Evolutionary conservation across 2,113 vertebrate species (phyloP).

Genomic region (Ageneiosus marmoratus): DNA sequence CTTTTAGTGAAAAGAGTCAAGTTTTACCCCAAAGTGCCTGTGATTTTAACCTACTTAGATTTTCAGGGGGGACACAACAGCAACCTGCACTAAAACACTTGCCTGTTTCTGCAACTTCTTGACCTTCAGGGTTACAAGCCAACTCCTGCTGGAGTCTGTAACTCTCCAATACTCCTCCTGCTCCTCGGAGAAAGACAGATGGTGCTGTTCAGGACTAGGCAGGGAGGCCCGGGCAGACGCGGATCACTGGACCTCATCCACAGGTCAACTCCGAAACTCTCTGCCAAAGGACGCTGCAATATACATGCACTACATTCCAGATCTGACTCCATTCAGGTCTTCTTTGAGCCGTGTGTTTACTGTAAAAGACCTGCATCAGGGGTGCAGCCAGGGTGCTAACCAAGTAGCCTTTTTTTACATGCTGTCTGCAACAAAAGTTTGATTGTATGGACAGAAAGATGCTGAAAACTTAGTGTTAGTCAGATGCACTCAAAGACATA

Average conservation of each 20-base stretch:
- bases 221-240: slow-evolving; percentile 34
- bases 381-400: background rate
- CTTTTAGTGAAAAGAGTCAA: background rate
- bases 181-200: slow-evolving; percentile 41
- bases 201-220: slow-evolving; percentile 40
- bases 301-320: slow-evolving; percentile 11
- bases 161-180: slow-evolving; percentile 32
- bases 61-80: background rate
- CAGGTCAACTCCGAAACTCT: slow-evolving; percentile 34
- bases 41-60: background rate
- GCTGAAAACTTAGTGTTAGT: background rate
- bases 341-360: background rate
- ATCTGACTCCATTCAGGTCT: slow-evolving; percentile 6
- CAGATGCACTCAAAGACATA: background rate
- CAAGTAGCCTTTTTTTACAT: background rate
- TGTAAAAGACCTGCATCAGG: too few species aligned
- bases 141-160: background rate
- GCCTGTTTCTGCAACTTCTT: background rate
- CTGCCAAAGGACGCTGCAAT: slow-evolving; percentile 33
- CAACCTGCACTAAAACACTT: background rate
- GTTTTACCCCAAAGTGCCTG: background rate
- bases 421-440: background rate
- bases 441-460: background rate
- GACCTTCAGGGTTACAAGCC: slow-evolving; percentile 23
- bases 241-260: slow-evolving; percentile 38